Base-by-base conservation (phyloP, 2,888 invertebrate genomes). In the Chrysodeixis includens region DNA sequence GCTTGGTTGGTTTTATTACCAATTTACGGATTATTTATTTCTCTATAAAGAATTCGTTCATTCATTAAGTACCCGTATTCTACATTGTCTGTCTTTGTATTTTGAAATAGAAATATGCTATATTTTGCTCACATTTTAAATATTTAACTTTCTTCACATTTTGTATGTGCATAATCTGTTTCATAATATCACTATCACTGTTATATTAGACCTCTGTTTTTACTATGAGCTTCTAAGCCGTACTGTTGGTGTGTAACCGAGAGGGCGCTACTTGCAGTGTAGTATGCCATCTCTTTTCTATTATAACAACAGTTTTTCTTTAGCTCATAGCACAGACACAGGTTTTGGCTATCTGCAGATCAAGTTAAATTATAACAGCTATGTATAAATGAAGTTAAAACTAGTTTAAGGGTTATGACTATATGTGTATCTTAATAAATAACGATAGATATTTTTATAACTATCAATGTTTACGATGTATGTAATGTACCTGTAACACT, bases 401-500 rank as follows among this genome's bases (percentile, higher is more conserved):
- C 40, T 78, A 81, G 64, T 56, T 44, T 78, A 79, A 72, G 70
- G 56, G 71, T 76, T 75, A 67, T 75, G 53, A 71, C 44, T 55
- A 62, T 64, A 57, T 69, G 30, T 77, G 75, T 70, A 72, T 78
- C 68, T 78, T 71, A 71, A 64, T 71, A 73, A 80, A 65, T 79
- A 76, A 78, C 69, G 71, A 80, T 76, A 79, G 64, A 80, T 80
- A 80, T 80, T 80, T 80, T 80, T 80, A 69, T 79, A 80, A 81
- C 68, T 71, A 71, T 76, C 69, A 66, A 78, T 71, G 74, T 78
- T 78, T 80, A 80, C 74, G 65, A 72, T 74, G 51, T 79, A 79
- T 81, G 71, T 74, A 76, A 73, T 73, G 74, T 83, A 75, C 81
- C 70, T 82, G 83, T 81, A 81, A 81, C 69, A 78, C 80, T 81